Evolutionary conservation across 2,113 vertebrate species (phyloP).

Genomic region (Cervus canadensis): DNA sequence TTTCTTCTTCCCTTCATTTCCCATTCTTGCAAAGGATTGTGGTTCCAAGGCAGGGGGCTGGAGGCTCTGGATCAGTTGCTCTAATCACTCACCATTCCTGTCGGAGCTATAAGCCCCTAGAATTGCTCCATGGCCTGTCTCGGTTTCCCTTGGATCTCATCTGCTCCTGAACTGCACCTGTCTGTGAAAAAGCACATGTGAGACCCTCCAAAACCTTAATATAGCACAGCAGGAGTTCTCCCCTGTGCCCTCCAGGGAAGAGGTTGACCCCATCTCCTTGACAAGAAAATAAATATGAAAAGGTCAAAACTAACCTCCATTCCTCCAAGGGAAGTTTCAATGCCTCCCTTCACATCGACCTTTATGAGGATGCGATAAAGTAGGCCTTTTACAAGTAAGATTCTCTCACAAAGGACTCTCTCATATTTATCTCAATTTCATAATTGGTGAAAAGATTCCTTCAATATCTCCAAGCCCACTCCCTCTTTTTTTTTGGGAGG

Average conservation of each 20-base stretch:
- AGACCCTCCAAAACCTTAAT: not conserved
- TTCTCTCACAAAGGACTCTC: not conserved
- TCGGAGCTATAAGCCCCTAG: slow-evolving; percentile 79
- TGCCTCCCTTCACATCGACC: not conserved
- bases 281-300: not conserved
- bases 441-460: not conserved
- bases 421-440: not conserved
- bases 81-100: slow-evolving; percentile 57
- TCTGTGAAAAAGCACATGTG: slow-evolving; percentile 74
- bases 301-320: not conserved
- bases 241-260: not conserved
- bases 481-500: not conserved
- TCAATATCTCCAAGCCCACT: not conserved
- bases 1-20: not conserved
- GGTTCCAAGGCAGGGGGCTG: not conserved
- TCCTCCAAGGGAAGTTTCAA: not conserved
- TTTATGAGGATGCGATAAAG: not conserved
- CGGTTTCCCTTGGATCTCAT: slow-evolving; percentile 91
- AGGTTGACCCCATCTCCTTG: not conserved
- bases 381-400: not conserved
- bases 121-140: slow-evolving; percentile 83
- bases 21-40: not conserved
- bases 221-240: not conserved
- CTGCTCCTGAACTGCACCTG: slow-evolving; percentile 89
- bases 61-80: not conserved